A percentile compares a stretch with the other conserved stretches of the same genome.
Evolutionary conservation across 2,888 invertebrate genomes (phyloP).

Genomic region (Exephanes ischioxanthus): DNA sequence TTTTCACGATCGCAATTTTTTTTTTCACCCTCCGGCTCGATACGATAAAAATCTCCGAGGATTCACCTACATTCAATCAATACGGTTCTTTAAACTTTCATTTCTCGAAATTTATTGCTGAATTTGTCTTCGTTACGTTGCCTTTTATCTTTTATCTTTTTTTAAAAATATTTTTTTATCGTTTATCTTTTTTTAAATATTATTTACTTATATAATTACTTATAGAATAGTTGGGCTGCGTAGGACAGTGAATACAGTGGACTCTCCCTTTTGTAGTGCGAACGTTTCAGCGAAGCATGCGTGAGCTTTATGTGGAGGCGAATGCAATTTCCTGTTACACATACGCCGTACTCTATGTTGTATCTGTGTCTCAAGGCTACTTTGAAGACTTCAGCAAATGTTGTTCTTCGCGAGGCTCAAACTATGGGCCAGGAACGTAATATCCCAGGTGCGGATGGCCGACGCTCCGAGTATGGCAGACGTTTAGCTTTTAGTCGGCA

Average conservation of each 20-base stretch:
- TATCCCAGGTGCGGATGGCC: background rate
- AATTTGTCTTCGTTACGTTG: background rate
- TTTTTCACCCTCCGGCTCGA: background rate
- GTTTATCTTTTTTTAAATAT: background rate
- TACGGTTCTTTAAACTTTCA: background rate
- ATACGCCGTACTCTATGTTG: no score
- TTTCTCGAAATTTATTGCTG: background rate
- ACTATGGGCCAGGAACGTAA: background rate
- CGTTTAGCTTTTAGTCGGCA: no score
- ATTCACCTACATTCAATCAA: background rate
- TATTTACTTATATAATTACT: no score
- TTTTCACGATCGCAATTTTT: conserved; percentile 1
- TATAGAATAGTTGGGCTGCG: no score
- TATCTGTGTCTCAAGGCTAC: background rate
- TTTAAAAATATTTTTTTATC: no score
- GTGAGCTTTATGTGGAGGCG: background rate
- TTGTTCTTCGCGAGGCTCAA: background rate
- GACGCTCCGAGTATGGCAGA: no score
- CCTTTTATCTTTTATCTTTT: background rate
- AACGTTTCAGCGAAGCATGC: background rate
- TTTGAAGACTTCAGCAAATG: background rate
- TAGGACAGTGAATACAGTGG: background rate
- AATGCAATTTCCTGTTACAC: conserved; percentile 27
- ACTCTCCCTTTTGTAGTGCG: background rate
- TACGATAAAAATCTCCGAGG: background rate